Evolutionary conservation across 2,888 invertebrate genomes (phyloP).

Genomic region (Gerris lacustris): DNA sequence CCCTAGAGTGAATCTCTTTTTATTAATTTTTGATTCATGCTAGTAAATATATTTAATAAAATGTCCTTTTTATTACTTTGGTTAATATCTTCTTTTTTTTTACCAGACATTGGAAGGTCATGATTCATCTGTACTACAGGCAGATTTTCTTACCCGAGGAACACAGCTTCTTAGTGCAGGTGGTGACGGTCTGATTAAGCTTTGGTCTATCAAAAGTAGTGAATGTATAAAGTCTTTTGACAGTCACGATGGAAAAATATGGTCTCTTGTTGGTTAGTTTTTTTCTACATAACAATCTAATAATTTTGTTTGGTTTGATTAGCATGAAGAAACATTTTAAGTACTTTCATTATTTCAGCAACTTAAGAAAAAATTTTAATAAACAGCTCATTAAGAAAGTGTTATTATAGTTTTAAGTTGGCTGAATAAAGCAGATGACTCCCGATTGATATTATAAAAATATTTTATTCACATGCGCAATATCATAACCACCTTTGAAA

Average conservation of each 20-base stretch:
- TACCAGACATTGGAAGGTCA: constrained; percentile 73
- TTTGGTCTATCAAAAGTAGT: constrained; percentile 84
- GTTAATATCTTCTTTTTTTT: background rate
- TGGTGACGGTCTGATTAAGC: constrained; percentile 83
- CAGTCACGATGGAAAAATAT: constrained; percentile 77
- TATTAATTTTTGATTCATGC: no score
- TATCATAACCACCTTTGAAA: no score
- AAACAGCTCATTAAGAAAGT: background rate
- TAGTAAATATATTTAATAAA: no score
- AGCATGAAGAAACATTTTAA: no score
- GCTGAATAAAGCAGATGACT: no score
- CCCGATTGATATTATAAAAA: no score
- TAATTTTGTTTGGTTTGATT: no score
- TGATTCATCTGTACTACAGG: constrained; percentile 72
- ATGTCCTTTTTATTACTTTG: no score
- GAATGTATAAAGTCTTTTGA: constrained; percentile 77
- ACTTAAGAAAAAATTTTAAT: no score
- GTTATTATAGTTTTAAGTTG: background rate
- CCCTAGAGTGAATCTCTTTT: no score
- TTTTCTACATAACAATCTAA: background rate
- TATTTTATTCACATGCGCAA: no score
- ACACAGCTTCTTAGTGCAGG: constrained; percentile 75
- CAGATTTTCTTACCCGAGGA: constrained; percentile 69
- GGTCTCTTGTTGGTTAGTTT: constrained; percentile 54
- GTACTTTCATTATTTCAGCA: no score